Base-by-base conservation (phyloP, 2,888 invertebrate genomes). In the Anarsia innoxiella region DNA sequence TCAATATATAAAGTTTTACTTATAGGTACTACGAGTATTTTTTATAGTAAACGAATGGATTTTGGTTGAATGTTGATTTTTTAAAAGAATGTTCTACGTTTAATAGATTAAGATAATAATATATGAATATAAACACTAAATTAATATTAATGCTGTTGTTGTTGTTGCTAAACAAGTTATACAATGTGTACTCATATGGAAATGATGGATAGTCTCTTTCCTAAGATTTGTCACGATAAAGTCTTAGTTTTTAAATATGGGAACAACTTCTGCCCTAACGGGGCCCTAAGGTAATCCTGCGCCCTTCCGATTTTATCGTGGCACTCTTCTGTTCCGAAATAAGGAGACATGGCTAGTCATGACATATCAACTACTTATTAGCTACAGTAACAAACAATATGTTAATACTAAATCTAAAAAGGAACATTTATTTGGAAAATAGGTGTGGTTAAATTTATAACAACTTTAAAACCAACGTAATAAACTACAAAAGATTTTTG, bases 141-240 rank as follows among this genome's bases (percentile, higher is more conserved):
- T 66, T 71, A 71, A 74, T 71, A 78, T 75, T 74, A 80, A 78
- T 46, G 83, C 83, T 82, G 83, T 84, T 84, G 82, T 82, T 83
- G 83, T 83, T 84, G 82, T 80, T 84, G 80, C 83, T 83, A 73
- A 64, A 63, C 74, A 65, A 80, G 73, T 80, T 83, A 77, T 77
- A 78, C 69, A 75, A 69, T 74, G 66, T 78, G 65, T 77, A 77
- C 59, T 70, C 72, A 56, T 65, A 67, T 58, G 64, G 56, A 67
- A 66, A 54, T 53, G 65, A 63, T 56, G 59, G 59, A 59, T 64
- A 63, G 59, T 59, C 53, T 51, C 56, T 53, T 39, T 30, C 39
- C 23, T 48, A 46, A n/a, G 51, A 51, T 57, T 42, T 48, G 52
- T 56, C 57, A 49, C 58, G 65, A 53, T 66, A 52, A 57, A 59